phyloP scores from a whole-genome alignment of 2,888 invertebrate species.

The Chironomus riparius region DNA sequence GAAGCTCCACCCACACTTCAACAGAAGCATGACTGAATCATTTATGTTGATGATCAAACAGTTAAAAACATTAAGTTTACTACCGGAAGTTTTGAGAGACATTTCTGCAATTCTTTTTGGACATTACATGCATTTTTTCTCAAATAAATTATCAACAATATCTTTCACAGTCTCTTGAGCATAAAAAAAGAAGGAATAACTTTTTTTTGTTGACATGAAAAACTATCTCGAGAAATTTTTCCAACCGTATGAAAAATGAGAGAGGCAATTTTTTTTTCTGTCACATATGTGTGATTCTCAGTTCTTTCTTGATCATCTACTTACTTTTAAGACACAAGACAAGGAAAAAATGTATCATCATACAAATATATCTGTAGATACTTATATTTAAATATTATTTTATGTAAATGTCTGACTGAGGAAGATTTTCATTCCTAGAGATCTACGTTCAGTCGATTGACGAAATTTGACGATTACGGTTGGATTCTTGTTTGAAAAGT shows the following conservation, averaged over 20 bases:
- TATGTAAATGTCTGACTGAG: background rate
- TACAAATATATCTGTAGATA: background rate
- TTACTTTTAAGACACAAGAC: background rate
- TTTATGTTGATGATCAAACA: background rate
- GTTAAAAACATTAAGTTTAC: background rate
- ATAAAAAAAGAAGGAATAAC: background rate
- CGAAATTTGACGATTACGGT: constrained; percentile 2
- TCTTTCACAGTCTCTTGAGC: background rate
- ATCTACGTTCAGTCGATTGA: constrained; percentile 7
- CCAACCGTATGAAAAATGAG: background rate
- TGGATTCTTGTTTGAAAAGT: background rate
- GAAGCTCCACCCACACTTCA: constrained; percentile 20
- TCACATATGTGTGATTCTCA: no score
- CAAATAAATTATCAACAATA: background rate
- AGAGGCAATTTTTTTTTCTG: background rate
- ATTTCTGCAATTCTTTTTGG: background rate
- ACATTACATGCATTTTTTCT: background rate
- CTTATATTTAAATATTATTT: background rate
- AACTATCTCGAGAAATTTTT: background rate
- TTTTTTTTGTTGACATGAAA: background rate
- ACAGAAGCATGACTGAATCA: background rate
- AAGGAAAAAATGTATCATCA: constrained; percentile 1
- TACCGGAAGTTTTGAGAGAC: background rate
- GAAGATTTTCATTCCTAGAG: constrained; percentile 4
- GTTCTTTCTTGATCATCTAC: no score